These are phyloP conservation scores for Penaeus vannamei DNA, from an alignment of 1,140 invertebrate species.

Conservation along the genomic window DNA sequence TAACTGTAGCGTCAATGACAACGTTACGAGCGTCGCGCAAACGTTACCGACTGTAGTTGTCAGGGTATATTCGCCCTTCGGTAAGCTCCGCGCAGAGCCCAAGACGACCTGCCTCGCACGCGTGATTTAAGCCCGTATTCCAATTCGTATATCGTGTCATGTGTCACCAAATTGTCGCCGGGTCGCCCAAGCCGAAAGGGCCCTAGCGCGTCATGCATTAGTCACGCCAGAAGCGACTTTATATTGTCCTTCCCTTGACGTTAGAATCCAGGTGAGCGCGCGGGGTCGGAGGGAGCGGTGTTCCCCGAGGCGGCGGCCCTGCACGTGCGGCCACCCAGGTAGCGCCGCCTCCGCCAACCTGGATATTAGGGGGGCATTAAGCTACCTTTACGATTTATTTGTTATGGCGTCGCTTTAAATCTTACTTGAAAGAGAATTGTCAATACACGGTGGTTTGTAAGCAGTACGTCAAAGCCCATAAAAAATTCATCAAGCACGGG, in stretches of 20 bases:
- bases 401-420: too few relatives aligned
- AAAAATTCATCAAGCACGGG: too few relatives aligned
- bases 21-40: not conserved
- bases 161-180: slow-evolving; percentile 48
- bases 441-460: too few relatives aligned
- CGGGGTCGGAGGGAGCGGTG: too few relatives aligned
- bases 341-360: too few relatives aligned
- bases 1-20: slow-evolving; percentile 11
- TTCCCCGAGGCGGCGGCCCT: too few relatives aligned
- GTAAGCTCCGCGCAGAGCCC: not conserved
- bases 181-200: slow-evolving; percentile 36
- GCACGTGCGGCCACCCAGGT: too few relatives aligned
- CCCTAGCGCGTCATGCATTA: not conserved
- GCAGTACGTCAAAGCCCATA: too few relatives aligned
- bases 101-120: not conserved
- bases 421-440: too few relatives aligned
- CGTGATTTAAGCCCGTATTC: slow-evolving; percentile 5
- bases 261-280: not conserved
- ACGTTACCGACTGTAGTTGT: not conserved
- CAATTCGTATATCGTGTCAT: slow-evolving; percentile 18
- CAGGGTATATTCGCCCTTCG: not conserved
- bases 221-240: slow-evolving; percentile 25
- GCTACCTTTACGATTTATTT: too few relatives aligned
- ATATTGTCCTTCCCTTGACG: slow-evolving; percentile 10
- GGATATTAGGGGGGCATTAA: too few relatives aligned